Evolutionary conservation across 2,113 vertebrate genomes (phyloP), one percentile per base, ranked within the genome.

Genomic region (Cynopterus brachyotis): DNA sequence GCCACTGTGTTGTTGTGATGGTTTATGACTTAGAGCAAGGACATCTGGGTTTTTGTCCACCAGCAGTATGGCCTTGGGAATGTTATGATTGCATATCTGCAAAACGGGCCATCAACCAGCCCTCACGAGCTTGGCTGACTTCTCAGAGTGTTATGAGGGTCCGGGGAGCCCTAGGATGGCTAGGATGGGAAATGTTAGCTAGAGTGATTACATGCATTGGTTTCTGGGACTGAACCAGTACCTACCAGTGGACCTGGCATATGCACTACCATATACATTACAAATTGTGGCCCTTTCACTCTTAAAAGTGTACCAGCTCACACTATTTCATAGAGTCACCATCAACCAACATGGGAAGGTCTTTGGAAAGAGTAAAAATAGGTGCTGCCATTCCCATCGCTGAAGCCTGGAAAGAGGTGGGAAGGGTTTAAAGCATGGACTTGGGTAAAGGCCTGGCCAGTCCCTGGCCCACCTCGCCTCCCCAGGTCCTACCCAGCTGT

Each of bases 161-260:
- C 32, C 20, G 6, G 12, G 6, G 45, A 84, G 57, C 72, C 9
- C 24, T n/a, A n/a, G n/a, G n/a, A 26, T 60, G n/a, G 47, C 88
- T n/a, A 10, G 76, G 55, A 40, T 42, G 62, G 47, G 60, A 60
- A 70, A 50, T 40, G 37, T 20, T 37, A 55, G 42, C 73, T 60
- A 11, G 17, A 67, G 53, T 13, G 12, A 28, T 45, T 2, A 0
- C 47, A 9, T 4, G 9, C 28, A 0, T 9, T 40, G 2, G 67
- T 88, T 79, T 88, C 10, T 42, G 67, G 67, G 35, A 30, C 57
- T 17, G 60, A 37, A 22, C 69, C 32, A 6, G 1, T 13, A 4
- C 0, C 0, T 19, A 24, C 84, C 26, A 22, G n/a, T 5, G 50
- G 69, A 20, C 7, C n/a, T 0, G 5, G 35, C 19, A 32, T 37